Base-by-base conservation (phyloP, 1,140 invertebrate species). In the Campoletis sonorensis region DNA sequence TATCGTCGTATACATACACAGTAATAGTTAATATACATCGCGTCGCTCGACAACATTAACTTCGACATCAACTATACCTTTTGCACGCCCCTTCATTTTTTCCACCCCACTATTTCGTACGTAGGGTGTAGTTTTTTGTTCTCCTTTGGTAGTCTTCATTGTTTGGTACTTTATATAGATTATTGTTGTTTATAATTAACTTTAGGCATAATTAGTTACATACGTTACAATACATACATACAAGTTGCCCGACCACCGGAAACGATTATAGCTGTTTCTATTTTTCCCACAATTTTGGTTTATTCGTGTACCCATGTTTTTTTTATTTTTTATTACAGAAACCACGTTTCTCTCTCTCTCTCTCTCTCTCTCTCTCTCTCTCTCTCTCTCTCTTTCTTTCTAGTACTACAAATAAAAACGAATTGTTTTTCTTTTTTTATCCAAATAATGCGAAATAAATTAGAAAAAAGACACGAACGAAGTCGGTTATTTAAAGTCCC, bases 171-270 rank as follows among this genome's bases (percentile, higher is more conserved):
- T 80, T 79, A 81, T 83, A 73, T 73, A 82, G 79, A 87, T 87
- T 87, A 82, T 88, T 87, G 80, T 87, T 85, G 86, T 86, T 87
- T 83, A 79, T 87, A 81, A 82, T 87, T 89, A 88, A 87, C 83
- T 85, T 90, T 89, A 91, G 87, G 88, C 87, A 84, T 89, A 88
- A 87, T 88, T 58, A 87, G 86, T 90, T 90, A 89, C 88, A 90
- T 89, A 89, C 90, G 87, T 81, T 91, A 91, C 89, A 89, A 85
- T 91, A 91, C 89, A 90, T 90, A 91, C 90, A 90, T 90, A 91
- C 90, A 90, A 85, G 81, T n/a, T 87, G 85, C 85, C 88, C 87
- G 85, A 86, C 86, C 87, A 86, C 85, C 84, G 81, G 77, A 77
- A 79, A 75, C 68, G 26, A 30, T 71, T 30, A 75, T 33, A 51